Evolutionary conservation across 1,140 invertebrate species (phyloP), one percentile per base, ranked within the genome.

Genomic region (Contarinia nasturtii): DNA sequence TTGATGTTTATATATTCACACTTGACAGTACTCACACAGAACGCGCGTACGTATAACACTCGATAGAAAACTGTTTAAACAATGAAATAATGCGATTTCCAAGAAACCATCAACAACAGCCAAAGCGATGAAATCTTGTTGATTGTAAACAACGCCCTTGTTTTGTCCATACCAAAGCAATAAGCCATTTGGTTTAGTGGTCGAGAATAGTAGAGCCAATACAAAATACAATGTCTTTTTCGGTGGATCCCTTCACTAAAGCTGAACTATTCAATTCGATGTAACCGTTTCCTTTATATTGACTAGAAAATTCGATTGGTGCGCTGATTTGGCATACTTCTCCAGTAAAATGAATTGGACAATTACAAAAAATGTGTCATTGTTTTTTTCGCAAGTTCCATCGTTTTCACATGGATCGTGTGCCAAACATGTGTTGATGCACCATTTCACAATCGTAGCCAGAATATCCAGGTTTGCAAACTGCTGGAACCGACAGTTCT

Each of bases 151-250:
- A 22, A 74, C 66, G 2, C 73, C 71, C 0, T 75, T 73, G 0
- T 70, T 66, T 60, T 94, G 86, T 14, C 86, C 83, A 60, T 94
- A 88, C 80, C 88, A 96, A 46, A 96, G 73, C 0, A 97, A 70
- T 0, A 97, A 63, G 5, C 90, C 91, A 57, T 92, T 75, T 0
- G 72, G 65, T 50, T 75, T 68, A 18, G 68, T 77, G 0, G 91
- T 94, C 4, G 78, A 78, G 55, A 96, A 79, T 52, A 85, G 79
- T 22, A 95, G 66, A 2, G 76, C 77, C 27, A 3, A 27, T 27
- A 27, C 27, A 3, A 17, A 94, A 74, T 1, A 75, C 7, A 59
- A 64, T 51, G 78, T 73, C 54, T 67, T 66, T 33, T 70, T 68
- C 37, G 68, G 66, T 47, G 60, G 64, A 8, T 64, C 67, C 54